A percentile compares a stretch with the other conserved stretches of the same genome.
Evolutionary conservation across 2,113 vertebrate genomes (phyloP).

Genomic region (Grallaria varia): DNA sequence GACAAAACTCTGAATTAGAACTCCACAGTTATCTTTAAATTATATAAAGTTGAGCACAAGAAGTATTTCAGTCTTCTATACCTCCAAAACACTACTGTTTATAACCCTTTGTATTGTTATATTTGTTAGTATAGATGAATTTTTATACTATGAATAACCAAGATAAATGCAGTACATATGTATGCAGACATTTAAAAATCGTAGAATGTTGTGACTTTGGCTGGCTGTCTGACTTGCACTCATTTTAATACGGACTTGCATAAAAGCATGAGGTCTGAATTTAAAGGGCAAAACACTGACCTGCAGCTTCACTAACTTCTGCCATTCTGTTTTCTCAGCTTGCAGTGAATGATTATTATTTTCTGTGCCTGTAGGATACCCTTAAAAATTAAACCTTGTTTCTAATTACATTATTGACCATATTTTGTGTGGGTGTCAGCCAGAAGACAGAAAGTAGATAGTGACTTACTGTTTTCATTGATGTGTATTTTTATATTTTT

Average conservation of each 20-base stretch:
- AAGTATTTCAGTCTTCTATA: background rate
- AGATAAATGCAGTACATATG: background rate
- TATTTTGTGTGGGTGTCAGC: background rate
- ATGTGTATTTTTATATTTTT: background rate
- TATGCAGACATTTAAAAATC: background rate
- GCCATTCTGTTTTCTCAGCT: background rate
- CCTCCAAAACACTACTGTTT: background rate
- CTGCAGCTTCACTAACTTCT: background rate
- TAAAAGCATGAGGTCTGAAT: background rate
- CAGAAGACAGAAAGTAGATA: background rate
- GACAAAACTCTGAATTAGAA: background rate
- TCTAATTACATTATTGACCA: background rate
- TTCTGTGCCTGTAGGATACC: background rate
- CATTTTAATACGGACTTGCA: background rate
- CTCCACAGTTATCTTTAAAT: background rate
- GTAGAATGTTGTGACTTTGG: background rate
- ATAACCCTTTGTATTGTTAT: background rate
- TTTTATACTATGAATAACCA: background rate
- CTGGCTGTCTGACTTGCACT: background rate
- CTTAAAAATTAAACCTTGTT: background rate
- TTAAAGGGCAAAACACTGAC: background rate
- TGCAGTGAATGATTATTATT: background rate
- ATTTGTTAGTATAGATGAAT: background rate
- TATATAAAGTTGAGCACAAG: background rate
- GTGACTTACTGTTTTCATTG: background rate